A percentile compares a stretch with the other conserved stretches of the same genome.
These are phyloP conservation scores for Mylabris sibirica DNA, from an alignment of 2,888 invertebrate species.

Conservation along the genomic window DNA sequence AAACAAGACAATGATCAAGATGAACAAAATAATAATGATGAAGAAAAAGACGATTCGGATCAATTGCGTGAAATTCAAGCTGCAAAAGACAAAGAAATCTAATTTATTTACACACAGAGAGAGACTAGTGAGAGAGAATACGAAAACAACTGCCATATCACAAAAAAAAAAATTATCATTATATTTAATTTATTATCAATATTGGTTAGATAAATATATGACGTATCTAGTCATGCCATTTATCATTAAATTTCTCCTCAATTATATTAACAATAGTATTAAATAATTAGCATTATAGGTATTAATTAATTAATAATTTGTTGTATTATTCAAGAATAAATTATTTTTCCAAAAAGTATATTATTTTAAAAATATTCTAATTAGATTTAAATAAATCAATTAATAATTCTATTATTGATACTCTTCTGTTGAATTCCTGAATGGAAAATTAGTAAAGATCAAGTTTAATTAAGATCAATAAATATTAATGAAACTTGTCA, in stretches of 20 bases:
- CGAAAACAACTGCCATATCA: no score
- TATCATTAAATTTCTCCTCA: no score
- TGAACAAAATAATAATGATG: conserved; percentile 44
- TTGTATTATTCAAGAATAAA: background rate
- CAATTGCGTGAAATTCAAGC: conserved; percentile 29
- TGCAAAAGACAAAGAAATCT: conserved; percentile 14
- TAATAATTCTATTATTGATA: no score
- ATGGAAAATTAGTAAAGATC: no score
- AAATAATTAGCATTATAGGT: no score
- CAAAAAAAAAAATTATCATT: no score
- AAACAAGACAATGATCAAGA: conserved; percentile 46
- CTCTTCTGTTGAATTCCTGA: no score
- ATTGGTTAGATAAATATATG: background rate
- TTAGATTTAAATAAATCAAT: no score
- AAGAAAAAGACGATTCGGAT: conserved; percentile 44
- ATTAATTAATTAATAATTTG: background rate
- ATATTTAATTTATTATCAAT: background rate
- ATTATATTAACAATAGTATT: no score
- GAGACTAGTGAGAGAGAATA: background rate
- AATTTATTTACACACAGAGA: background rate
- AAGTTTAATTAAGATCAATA: no score
- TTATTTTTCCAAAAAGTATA: background rate
- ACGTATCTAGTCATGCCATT: conserved; percentile 7
- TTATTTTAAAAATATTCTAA: no score
- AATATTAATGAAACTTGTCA: no score